These are phyloP conservation scores for Lanistes nyassanus DNA, from an alignment of 1,140 invertebrate genomes.

Conservation along the genomic window DNA sequence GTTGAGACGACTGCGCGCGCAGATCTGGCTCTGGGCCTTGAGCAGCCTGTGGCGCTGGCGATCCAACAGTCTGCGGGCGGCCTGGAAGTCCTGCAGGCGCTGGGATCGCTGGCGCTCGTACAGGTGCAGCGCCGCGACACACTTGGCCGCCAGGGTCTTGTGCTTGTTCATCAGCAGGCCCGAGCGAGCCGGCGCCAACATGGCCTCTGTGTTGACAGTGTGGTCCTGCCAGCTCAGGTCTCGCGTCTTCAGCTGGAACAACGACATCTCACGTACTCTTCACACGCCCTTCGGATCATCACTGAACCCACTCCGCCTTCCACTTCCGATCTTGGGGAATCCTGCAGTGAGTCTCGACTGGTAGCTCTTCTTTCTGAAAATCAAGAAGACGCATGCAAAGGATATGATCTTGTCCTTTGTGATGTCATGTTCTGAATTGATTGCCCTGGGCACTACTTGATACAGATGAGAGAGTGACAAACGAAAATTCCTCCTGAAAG, in stretches of 20 bases:
- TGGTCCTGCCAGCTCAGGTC: constrained; percentile 51
- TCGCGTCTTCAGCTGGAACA: constrained; percentile 45
- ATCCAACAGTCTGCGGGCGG: constrained; percentile 43
- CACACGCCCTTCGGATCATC: neutral
- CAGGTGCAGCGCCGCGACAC: constrained; percentile 31
- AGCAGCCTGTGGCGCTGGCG: constrained; percentile 30
- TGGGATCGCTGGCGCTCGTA: constrained; percentile 41
- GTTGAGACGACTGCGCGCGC: neutral
- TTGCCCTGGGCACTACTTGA: too few relatives aligned
- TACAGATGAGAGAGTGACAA: too few relatives aligned
- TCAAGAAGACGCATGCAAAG: too few relatives aligned
- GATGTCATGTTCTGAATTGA: too few relatives aligned
- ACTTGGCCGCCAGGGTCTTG: constrained; percentile 42
- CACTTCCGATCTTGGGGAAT: too few relatives aligned
- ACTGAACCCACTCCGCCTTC: too few relatives aligned
- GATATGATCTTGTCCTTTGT: too few relatives aligned
- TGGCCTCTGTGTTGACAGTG: constrained; percentile 50
- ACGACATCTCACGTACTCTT: constrained; percentile 43
- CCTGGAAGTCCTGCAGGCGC: constrained; percentile 37
- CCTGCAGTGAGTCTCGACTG: too few relatives aligned
- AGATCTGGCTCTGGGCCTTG: constrained; percentile 24
- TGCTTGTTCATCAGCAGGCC: constrained; percentile 52
- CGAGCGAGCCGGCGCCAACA: constrained; percentile 38
- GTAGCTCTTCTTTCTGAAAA: too few relatives aligned
- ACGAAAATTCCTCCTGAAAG: too few relatives aligned